Percentiles rank a stretch among this genome's conserved stretches.
Evolutionary conservation across 2,888 invertebrate species (phyloP).

Genomic region (Parnassius mnemosyne): DNA sequence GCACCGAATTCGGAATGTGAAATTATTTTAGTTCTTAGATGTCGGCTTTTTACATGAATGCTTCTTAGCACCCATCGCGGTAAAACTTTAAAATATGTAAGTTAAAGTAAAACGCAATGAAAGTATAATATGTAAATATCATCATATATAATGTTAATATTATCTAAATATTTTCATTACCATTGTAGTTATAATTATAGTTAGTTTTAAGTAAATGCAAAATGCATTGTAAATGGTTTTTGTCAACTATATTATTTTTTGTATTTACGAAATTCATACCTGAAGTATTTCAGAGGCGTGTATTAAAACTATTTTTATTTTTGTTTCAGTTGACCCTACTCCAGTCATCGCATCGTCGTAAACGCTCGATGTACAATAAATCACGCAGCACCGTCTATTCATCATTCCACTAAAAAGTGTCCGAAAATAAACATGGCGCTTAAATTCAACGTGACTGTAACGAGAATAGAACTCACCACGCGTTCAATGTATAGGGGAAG

Average conservation of each 20-base stretch:
- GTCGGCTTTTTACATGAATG: too few species aligned
- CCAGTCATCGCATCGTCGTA: slow-evolving; percentile 31
- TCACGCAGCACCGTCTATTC: slow-evolving; percentile 37
- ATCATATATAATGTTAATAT: neutral
- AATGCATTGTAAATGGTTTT: neutral
- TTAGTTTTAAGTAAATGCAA: too few species aligned
- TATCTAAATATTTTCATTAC: too few species aligned
- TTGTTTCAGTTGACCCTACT: slow-evolving; percentile 57
- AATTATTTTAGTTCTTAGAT: too few species aligned
- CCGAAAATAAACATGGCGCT: slow-evolving; percentile 65
- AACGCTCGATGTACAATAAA: slow-evolving; percentile 32
- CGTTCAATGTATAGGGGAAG: slow-evolving; percentile 48
- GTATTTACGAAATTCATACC: too few species aligned
- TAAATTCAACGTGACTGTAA: slow-evolving; percentile 39
- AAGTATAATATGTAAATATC: neutral
- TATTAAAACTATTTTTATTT: slow-evolving; percentile 30
- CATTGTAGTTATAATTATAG: too few species aligned
- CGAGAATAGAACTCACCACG: slow-evolving; percentile 48
- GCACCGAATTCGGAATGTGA: too few species aligned
- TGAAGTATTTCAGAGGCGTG: too few species aligned
- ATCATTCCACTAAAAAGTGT: slow-evolving; percentile 44
- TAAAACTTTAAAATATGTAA: too few species aligned
- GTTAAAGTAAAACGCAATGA: neutral
- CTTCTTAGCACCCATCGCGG: too few species aligned
- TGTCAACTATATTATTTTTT: neutral